These are phyloP conservation scores for Xerus inauris DNA, from an alignment of 2,113 vertebrate genomes.

Conservation along the genomic window DNA sequence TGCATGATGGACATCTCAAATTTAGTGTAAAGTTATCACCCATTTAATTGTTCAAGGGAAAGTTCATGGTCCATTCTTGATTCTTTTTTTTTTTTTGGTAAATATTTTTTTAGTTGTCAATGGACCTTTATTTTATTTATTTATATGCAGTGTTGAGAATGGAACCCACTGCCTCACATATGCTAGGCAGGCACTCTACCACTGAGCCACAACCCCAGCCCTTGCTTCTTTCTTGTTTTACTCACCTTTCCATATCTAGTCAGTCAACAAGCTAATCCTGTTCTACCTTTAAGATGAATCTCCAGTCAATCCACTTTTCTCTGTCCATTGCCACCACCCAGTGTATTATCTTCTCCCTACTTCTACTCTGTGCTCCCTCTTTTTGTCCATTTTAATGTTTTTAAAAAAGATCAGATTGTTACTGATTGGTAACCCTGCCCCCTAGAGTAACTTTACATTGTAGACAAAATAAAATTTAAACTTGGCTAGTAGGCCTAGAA, in stretches of 20 bases:
- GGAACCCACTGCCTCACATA: too few relatives aligned
- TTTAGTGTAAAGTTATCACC: not conserved
- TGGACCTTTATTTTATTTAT: too few relatives aligned
- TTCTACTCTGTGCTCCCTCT: not conserved
- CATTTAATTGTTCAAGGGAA: not conserved
- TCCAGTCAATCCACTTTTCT: not conserved
- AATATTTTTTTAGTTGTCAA: too few relatives aligned
- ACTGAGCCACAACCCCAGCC: too few relatives aligned
- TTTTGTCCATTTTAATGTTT: not conserved
- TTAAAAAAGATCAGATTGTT: conserved; percentile 1
- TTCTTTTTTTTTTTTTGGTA: too few relatives aligned
- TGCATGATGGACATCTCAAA: not conserved
- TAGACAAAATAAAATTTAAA: not conserved
- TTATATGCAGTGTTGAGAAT: too few relatives aligned
- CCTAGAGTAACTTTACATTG: not conserved
- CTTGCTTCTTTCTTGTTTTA: not conserved
- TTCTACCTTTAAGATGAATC: not conserved
- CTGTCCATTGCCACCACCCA: not conserved
- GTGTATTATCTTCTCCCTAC: not conserved
- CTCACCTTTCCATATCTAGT: not conserved
- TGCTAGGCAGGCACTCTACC: too few relatives aligned
- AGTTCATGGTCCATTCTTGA: not conserved
- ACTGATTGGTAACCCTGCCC: not conserved
- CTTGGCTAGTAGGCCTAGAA: not conserved
- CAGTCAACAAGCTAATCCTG: conserved; percentile 7